These are phyloP conservation scores for Sus cebifrons DNA, from an alignment of 2,797 vertebrate species.

Conservation along the genomic window DNA sequence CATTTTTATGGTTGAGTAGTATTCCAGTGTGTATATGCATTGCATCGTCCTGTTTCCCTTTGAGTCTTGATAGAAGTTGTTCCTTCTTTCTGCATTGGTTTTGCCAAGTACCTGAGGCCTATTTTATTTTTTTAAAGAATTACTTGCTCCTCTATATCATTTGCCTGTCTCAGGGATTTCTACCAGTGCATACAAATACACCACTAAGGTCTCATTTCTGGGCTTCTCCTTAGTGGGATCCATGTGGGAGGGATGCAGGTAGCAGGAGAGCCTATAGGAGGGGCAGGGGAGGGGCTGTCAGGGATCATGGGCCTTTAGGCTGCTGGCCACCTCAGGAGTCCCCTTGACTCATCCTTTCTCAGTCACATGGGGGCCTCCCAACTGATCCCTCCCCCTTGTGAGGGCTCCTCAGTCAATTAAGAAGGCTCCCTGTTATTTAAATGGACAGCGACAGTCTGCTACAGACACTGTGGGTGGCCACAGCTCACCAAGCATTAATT, in stretches of 20 bases:
- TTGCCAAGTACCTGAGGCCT: conserved; percentile 2
- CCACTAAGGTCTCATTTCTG: neutral
- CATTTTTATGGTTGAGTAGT: no score
- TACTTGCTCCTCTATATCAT: neutral
- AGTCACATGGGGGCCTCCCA: neutral
- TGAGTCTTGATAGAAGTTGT: neutral
- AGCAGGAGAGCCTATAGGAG: neutral
- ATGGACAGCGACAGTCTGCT: neutral
- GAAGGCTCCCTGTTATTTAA: neutral
- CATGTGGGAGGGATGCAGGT: no score
- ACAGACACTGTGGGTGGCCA: neutral
- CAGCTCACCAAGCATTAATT: neutral
- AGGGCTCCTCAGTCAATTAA: neutral
- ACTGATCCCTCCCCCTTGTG: neutral
- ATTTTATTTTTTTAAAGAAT: conserved; percentile 12
- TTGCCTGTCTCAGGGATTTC: neutral
- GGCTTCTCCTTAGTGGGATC: neutral
- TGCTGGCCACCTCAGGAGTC: neutral
- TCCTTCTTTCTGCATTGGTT: neutral
- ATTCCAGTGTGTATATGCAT: no score
- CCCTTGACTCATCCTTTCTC: neutral
- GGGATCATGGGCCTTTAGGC: neutral
- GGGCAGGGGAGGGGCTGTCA: neutral
- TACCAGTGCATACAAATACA: neutral
- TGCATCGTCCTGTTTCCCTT: neutral